A percentile compares a stretch with the other conserved stretches of the same genome.
These are phyloP conservation scores for Scaptomyza pallida DNA, from an alignment of 1,140 invertebrate genomes.

Conservation along the genomic window DNA sequence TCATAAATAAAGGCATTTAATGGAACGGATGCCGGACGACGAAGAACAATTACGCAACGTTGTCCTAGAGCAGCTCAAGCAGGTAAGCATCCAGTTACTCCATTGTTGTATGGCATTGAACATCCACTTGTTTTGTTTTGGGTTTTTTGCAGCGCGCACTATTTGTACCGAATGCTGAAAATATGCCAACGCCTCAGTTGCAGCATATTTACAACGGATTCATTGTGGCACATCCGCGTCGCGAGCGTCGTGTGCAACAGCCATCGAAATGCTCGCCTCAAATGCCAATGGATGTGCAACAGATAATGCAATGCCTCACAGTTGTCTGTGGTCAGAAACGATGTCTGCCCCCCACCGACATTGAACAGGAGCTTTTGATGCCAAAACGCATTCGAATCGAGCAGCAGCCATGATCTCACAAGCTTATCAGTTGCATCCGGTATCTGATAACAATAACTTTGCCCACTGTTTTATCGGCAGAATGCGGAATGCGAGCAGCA, in stretches of 20 bases:
- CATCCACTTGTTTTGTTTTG: neutral
- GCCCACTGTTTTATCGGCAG: too few species aligned
- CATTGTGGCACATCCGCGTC: slow-evolving; percentile 41
- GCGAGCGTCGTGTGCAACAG: slow-evolving; percentile 37
- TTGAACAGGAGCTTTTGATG: neutral
- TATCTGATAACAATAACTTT: too few species aligned
- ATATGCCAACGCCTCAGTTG: slow-evolving; percentile 27
- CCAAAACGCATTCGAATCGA: slow-evolving; percentile 50
- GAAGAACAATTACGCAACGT: neutral
- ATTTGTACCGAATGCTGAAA: slow-evolving; percentile 18
- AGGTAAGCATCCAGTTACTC: neutral
- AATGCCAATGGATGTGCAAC: slow-evolving; percentile 21
- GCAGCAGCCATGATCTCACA: neutral
- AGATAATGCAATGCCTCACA: slow-evolving; percentile 40
- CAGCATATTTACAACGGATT: slow-evolving; percentile 49
- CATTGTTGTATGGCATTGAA: too few species aligned
- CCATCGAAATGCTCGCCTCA: neutral
- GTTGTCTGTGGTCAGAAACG: slow-evolving; percentile 43
- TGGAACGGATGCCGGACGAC: neutral
- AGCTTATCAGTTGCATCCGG: neutral
- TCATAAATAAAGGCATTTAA: neutral
- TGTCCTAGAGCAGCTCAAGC: slow-evolving; percentile 21
- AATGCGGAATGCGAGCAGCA: too few species aligned
- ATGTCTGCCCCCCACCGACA: neutral
- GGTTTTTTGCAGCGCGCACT: slow-evolving; percentile 28